Evolutionary conservation across 2,797 vertebrate species (phyloP).

Genomic region (Xenentodon cancila): DNA sequence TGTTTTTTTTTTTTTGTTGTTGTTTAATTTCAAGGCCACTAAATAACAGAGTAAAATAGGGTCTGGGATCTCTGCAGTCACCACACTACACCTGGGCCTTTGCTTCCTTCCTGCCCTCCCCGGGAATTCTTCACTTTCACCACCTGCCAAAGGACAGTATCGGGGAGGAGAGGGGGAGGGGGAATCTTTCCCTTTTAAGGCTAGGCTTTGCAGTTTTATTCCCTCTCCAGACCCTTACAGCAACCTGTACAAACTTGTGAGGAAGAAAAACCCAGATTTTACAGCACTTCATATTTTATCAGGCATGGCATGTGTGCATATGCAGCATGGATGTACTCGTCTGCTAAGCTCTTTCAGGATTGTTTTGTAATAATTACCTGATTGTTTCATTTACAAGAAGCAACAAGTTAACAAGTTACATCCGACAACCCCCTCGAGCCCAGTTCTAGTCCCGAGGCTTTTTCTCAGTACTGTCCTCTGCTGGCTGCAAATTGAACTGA

Average conservation of each 20-base stretch:
- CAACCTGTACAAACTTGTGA: conserved; percentile 61
- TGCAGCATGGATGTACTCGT: neutral
- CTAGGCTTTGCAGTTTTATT: conserved; percentile 57
- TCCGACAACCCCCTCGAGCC: neutral
- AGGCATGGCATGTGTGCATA: conserved; percentile 13
- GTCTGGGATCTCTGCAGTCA: conserved; percentile 45
- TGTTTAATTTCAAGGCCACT: conserved; percentile 57
- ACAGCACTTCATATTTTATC: conserved; percentile 20
- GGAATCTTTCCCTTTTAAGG: conserved; percentile 24
- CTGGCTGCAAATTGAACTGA: neutral
- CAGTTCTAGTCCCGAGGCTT: conserved; percentile 4
- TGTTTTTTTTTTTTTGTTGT: conserved; percentile 19
- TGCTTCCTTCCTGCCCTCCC: conserved; percentile 77
- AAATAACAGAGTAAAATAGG: conserved; percentile 69
- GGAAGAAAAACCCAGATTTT: conserved; percentile 35
- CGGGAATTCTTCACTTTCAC: conserved; percentile 81
- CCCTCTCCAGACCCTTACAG: conserved; percentile 37
- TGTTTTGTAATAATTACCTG: neutral
- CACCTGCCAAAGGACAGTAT: conserved; percentile 69
- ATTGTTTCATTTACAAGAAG: no score
- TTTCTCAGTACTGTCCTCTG: neutral
- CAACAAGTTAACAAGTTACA: no score
- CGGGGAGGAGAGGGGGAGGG: conserved; percentile 16
- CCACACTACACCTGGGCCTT: conserved; percentile 75
- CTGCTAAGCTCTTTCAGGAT: neutral